Base-by-base conservation (phyloP, 2,888 invertebrate species). In the Agonopterix alstromeriana region DNA sequence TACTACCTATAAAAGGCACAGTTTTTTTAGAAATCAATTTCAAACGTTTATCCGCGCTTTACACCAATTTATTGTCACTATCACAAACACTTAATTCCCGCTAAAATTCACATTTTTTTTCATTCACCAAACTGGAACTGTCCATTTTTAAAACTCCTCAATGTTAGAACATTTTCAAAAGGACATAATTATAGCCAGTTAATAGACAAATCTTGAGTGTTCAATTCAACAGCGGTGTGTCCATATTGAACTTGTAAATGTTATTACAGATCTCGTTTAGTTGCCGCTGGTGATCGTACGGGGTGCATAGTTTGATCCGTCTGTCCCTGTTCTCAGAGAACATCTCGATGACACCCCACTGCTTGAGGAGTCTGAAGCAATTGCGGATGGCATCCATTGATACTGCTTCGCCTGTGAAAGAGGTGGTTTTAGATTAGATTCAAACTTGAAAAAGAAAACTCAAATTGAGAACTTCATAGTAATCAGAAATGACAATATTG, bases 381-480 rank as follows among this genome's bases (percentile, higher is more conserved):
- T 97, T 97, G 68, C 93, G 93, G 46, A 98, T 92, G 0, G 95
- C 94, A 74, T 97, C 97, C 8, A 95, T 93, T 7, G 96, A 95
- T 46, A 97, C 92, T 66, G 97, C 95, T 81, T 98, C 97, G 57
- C 94, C 97, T 97, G 81, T 2, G 58, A 65, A 43, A 50, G 11
- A 27, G 1, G 1, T 27, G 7, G 27, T 27, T 27, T 27, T 5
- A 27, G 27, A 7, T 27, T 7, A 27, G 27, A 27, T 27, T 17
- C 4, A 17, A 17, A 27, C 27, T 7, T 27, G 7, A 27, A 27
- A 27, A 27, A 7, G 7, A 27, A 27, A 27, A 27, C 0, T 3
- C 17, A 17, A 17, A 17, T 17, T 17, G 17, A 17, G 3, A 17
- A 17, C 17, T 14, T 14, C 17, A 17, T 3, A 17, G 17, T 3